Base-by-base conservation (phyloP, 2,113 vertebrate species). In the Pluvialis apricaria region DNA sequence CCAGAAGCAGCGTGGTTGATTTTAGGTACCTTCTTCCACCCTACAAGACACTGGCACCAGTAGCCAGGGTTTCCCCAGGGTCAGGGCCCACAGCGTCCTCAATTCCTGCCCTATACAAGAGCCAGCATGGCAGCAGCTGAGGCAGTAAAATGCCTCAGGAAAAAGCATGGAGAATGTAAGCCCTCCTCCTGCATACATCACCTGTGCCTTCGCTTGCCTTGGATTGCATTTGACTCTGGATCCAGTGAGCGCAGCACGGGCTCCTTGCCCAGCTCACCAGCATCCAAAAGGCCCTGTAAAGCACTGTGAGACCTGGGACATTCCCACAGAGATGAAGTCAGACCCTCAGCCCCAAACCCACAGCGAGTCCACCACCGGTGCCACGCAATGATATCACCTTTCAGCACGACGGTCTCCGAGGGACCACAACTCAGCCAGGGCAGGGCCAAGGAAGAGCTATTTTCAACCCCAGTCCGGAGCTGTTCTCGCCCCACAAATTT, bases 321-420 rank as follows among this genome's bases (percentile, higher is more conserved):
- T 66, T 87, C 94, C 66, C 62, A 52, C 38, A 69, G 62, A 92
- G 86, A 24, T 90, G 89, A 97, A 95, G 78, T 92, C 89, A 94
- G 92, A 84, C 52, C 57, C 44, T 72, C 40, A 92, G 54, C 47
- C 61, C 57, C 4, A 1, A 82, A 84, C 44, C 66, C 29, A 18
- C 4, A 16, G 21, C 0, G 1, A 69, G 55, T 57, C 76, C 44
- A 75, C 32, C 29, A 29, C 60, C 9, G 3, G 18, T 90, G 90
- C 90, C 82, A 51, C 3, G 42, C n/a, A 9, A 54, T 89, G 91
- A 95, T 60, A 84, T 97, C 94, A 91, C 86, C 78, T 96, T 94
- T 95, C 84, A 94, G 71, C 92, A 85, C 15, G 0, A 55, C 0
- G 0, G 66, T 69, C 92, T 51, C 92, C 0, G 0, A 89, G 83